phyloP scores from a whole-genome alignment of 2,113 vertebrate genomes.

The Etheostoma spectabile region DNA sequence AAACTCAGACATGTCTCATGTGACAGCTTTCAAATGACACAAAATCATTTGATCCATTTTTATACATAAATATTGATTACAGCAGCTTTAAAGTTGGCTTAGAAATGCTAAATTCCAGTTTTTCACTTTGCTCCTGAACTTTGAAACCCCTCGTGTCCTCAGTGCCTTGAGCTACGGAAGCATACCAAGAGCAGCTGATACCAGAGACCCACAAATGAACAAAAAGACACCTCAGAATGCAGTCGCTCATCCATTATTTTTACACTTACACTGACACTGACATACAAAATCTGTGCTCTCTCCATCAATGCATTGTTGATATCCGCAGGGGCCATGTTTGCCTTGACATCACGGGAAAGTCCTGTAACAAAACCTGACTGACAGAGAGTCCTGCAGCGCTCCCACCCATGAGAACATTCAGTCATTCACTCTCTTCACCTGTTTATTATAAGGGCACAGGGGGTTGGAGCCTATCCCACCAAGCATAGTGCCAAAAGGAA shows the following conservation, averaged over 20 bases:
- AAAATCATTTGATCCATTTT: not conserved
- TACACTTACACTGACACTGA: not conserved
- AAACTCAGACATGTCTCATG: not conserved
- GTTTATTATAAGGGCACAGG: conserved; percentile 45
- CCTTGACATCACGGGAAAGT: conserved; percentile 12
- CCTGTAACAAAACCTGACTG: conserved; percentile 47
- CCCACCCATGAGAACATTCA: conserved; percentile 16
- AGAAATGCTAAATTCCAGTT: not conserved
- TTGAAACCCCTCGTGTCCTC: not conserved
- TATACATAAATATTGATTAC: not conserved
- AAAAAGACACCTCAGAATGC: conserved; percentile 9
- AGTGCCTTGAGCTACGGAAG: not conserved
- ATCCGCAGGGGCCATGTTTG: conserved; percentile 34
- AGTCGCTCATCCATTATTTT: conserved; percentile 7
- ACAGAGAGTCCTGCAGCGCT: conserved; percentile 25
- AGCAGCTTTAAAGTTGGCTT: not conserved
- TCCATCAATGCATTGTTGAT: conserved; percentile 39
- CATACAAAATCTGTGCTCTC: conserved; percentile 26
- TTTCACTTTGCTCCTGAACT: conserved; percentile 3
- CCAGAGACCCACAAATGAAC: conserved; percentile 12
- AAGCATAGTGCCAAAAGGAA: conserved; percentile 45
- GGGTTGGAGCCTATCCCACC: conserved; percentile 40
- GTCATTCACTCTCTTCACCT: conserved; percentile 40
- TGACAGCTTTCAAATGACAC: not conserved
- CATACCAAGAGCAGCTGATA: conserved; percentile 11